phyloP scores from a whole-genome alignment of 2,113 vertebrate genomes.

The Dendrocopos noguchii region DNA sequence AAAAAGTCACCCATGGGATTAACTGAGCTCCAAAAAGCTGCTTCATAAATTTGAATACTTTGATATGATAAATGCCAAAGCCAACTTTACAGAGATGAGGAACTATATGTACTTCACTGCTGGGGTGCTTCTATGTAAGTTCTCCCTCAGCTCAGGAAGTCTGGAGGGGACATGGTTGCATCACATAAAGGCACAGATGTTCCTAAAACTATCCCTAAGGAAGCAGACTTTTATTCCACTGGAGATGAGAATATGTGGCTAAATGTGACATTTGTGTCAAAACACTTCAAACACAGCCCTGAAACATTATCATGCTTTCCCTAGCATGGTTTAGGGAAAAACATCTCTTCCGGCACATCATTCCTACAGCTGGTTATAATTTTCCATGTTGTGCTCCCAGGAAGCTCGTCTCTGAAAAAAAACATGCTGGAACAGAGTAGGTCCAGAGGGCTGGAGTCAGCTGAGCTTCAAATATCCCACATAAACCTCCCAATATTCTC shows the following conservation, averaged over 20 bases:
- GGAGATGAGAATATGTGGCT: background rate
- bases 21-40: conserved; percentile 13
- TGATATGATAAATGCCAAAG: conserved; percentile 39
- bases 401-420: background rate
- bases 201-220: background rate
- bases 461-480: background rate
- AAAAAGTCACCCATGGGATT: background rate
- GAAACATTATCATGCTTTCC: background rate
- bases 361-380: background rate
- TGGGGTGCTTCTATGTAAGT: background rate
- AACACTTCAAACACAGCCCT: accelerated
- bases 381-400: background rate
- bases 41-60: conserved; percentile 36
- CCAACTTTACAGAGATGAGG: conserved; percentile 11
- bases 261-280: background rate
- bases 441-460: background rate
- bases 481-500: background rate
- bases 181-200: background rate
- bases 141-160: background rate
- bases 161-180: background rate
- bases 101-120: background rate
- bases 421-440: background rate
- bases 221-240: background rate
- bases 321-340: background rate
- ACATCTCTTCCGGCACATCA: accelerated